Evolutionary conservation across 2,888 invertebrate species (phyloP).

Genomic region (Macropis europaea): DNA sequence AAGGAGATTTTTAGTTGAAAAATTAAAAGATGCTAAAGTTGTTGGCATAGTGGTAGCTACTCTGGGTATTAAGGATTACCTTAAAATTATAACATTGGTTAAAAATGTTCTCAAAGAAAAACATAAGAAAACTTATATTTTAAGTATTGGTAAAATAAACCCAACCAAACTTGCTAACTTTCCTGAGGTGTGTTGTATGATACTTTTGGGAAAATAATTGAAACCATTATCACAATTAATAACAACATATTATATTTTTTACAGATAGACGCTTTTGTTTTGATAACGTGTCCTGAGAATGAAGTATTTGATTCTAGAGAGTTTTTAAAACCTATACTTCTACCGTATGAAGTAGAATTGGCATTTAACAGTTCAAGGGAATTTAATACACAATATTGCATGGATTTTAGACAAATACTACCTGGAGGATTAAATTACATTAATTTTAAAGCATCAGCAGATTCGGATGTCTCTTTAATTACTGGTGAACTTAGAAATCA

Average conservation of each 20-base stretch:
- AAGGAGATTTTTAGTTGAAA: conserved; percentile 92
- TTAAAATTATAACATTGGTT: conserved; percentile 88
- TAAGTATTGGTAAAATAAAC: conserved; percentile 97
- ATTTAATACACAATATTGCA: conserved; percentile 83
- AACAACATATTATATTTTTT: conserved; percentile 62
- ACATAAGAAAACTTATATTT: conserved; percentile 93
- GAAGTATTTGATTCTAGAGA: conserved; percentile 91
- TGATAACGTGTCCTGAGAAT: conserved; percentile 95
- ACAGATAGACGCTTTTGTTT: conserved; percentile 94
- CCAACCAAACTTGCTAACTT: conserved; percentile 97
- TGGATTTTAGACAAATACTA: conserved; percentile 88
- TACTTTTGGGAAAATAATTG: background rate
- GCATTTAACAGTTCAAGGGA: conserved; percentile 85
- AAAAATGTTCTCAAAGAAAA: conserved; percentile 84
- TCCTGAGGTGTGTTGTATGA: conserved; percentile 84
- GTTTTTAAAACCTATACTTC: conserved; percentile 94
- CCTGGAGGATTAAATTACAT: conserved; percentile 83
- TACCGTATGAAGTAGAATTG: conserved; percentile 95
- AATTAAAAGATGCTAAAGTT: conserved; percentile 92
- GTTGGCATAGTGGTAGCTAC: conserved; percentile 96
- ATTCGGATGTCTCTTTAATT: conserved; percentile 87
- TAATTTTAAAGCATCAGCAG: conserved; percentile 73
- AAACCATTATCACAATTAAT: background rate
- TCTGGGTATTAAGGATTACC: conserved; percentile 90
- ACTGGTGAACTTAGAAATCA: conserved; percentile 85